A percentile compares a stretch with the other conserved stretches of the same genome.
Conservation (phyloP, 2,113 vertebrate genomes). For the Sula dactylatra region DNA sequence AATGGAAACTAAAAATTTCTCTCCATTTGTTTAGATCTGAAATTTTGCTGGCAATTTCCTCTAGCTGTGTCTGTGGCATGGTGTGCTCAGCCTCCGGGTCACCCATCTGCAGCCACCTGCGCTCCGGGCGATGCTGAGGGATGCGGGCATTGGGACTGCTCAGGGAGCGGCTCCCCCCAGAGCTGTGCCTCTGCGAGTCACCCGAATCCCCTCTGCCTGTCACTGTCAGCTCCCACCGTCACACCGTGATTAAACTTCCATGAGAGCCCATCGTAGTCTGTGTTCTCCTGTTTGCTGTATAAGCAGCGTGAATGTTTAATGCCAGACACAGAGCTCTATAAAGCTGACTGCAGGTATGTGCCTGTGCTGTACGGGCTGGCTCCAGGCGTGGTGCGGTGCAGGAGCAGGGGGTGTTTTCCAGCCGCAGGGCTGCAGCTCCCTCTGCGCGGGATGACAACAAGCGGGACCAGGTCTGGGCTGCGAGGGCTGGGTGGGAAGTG, state of each 20-base stretch:
- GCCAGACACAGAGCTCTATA: not conserved
- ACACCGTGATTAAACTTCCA: not conserved
- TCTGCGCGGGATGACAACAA: rapidly evolving
- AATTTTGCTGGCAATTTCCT: conserved; percentile 73
- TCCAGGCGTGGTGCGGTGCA: not conserved
- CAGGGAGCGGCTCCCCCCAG: too few species aligned
- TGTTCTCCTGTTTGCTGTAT: not conserved
- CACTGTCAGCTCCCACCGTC: not conserved
- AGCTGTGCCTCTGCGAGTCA: rapidly evolving
- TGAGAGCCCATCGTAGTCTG: not conserved
- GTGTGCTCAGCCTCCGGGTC: rapidly evolving
- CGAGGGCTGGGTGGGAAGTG: not conserved
- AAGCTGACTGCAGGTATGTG: not conserved
- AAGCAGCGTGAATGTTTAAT: conserved; percentile 54
- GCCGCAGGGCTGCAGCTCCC: not conserved
- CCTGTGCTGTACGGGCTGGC: not conserved
- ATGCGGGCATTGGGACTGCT: rapidly evolving
- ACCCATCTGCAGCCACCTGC: not conserved
- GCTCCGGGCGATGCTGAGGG: not conserved
- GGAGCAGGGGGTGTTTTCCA: not conserved
- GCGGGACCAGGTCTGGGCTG: not conserved
- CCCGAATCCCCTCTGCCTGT: not conserved
- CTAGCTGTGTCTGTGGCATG: conserved; percentile 8
- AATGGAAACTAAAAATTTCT: conserved; percentile 69
- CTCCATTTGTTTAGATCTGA: conserved; percentile 77